phyloP scores from a whole-genome alignment of 2,113 vertebrate genomes.

The pig (Sus scrofa) region DNA sequence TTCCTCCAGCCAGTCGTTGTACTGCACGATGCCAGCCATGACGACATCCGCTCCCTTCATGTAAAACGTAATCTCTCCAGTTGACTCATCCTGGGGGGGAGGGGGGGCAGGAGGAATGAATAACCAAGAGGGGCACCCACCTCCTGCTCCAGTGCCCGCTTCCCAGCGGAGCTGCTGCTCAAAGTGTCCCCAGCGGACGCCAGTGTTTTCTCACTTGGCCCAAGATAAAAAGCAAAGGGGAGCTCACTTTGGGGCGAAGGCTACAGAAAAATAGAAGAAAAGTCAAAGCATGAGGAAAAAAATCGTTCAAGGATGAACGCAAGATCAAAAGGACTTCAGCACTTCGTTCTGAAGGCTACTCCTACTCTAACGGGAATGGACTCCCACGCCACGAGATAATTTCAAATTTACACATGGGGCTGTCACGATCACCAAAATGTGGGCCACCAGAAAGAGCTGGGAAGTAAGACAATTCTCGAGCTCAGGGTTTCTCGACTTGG shows the following conservation, averaged over 20 bases:
- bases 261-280: slow-evolving; percentile 31
- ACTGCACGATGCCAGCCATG: slow-evolving; percentile 98
- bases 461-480: accelerated
- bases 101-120: neutral
- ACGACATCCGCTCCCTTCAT: slow-evolving; percentile 98
- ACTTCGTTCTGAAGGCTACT: neutral
- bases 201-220: neutral
- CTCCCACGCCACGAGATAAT: accelerated
- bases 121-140: accelerated
- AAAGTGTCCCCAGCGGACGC: accelerated
- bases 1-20: slow-evolving; percentile 99
- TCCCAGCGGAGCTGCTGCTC: accelerated
- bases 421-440: accelerated
- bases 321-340: neutral
- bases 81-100: slow-evolving; percentile 93
- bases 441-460: accelerated
- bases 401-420: accelerated
- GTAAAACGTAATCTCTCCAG: slow-evolving; percentile 97
- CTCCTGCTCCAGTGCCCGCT: accelerated
- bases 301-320: neutral
- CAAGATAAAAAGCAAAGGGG: neutral
- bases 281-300: slow-evolving; percentile 30
- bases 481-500: accelerated
- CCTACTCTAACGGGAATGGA: accelerated
- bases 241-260: neutral